Conservation (phyloP, 2,888 invertebrate genomes). For the Acanthacorydalis orientalis region DNA sequence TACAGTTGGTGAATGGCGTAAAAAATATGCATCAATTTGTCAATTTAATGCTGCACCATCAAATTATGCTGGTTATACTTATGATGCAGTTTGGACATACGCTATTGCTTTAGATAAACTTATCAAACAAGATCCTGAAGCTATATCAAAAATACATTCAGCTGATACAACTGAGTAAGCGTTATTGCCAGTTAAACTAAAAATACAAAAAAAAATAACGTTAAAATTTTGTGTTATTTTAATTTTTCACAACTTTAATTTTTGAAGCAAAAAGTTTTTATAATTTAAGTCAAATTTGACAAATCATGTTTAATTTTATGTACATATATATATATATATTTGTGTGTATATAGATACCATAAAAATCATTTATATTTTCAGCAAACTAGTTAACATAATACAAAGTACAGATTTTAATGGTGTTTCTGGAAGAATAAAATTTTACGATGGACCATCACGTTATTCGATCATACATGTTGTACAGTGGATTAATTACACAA, state of each 20-base stretch:
- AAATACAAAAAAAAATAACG: too few species aligned
- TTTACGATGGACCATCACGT: slow-evolving; percentile 49
- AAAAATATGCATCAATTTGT: slow-evolving; percentile 22
- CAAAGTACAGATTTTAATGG: slow-evolving; percentile 52
- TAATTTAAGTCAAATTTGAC: too few species aligned
- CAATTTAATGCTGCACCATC: slow-evolving; percentile 23
- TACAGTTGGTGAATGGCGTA: slow-evolving; percentile 45
- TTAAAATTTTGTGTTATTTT: too few species aligned
- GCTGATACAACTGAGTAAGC: slow-evolving; percentile 31
- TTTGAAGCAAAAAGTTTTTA: too few species aligned
- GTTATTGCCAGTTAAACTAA: too few species aligned
- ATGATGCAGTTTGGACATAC: slow-evolving; percentile 71
- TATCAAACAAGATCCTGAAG: slow-evolving; percentile 39
- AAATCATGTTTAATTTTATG: too few species aligned
- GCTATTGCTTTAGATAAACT: slow-evolving; percentile 52
- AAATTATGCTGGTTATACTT: slow-evolving; percentile 57
- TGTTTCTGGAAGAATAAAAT: slow-evolving; percentile 55
- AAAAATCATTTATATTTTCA: slow-evolving; percentile 17
- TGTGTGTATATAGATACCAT: not conserved
- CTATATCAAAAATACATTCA: slow-evolving; percentile 35
- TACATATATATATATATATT: not conserved
- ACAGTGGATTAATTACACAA: slow-evolving; percentile 36
- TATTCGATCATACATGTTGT: slow-evolving; percentile 40
- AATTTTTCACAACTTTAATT: too few species aligned
- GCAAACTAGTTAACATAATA: slow-evolving; percentile 41